A percentile compares a stretch with the other conserved stretches of the same genome.
These are phyloP conservation scores for Dolichomitus sp. DNA, from an alignment of 2,888 invertebrate genomes.

Conservation along the genomic window DNA sequence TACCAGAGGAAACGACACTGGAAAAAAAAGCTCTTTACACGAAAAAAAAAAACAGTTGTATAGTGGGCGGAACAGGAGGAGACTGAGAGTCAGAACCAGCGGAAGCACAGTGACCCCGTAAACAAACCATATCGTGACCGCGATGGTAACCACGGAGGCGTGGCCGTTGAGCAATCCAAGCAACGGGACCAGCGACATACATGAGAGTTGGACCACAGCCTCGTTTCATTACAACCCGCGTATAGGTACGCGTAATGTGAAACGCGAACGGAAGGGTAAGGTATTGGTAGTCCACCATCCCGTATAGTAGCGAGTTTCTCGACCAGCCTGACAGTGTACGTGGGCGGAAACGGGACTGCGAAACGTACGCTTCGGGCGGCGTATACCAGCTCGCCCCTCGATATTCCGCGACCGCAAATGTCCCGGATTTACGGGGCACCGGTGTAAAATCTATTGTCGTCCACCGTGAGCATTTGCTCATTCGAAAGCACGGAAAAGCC, in stretches of 20 bases:
- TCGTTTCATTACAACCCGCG: slow-evolving; percentile 53
- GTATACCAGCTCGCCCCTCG: slow-evolving; percentile 53
- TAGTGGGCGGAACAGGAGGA: background rate
- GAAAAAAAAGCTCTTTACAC: slow-evolving; percentile 11
- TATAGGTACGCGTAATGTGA: slow-evolving; percentile 31
- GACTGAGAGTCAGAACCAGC: slow-evolving; percentile 2
- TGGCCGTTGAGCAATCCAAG: slow-evolving; percentile 27
- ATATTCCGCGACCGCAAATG: slow-evolving; percentile 66
- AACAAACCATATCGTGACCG: slow-evolving; percentile 50
- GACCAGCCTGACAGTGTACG: slow-evolving; percentile 20
- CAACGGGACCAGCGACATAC: slow-evolving; percentile 1
- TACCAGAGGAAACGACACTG: background rate
- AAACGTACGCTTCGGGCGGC: slow-evolving; percentile 51
- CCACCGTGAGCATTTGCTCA: slow-evolving; percentile 1
- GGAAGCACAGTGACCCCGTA: slow-evolving; percentile 31
- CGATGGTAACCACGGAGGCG: slow-evolving; percentile 49
- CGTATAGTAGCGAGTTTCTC: slow-evolving; percentile 29
- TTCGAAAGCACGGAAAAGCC: background rate
- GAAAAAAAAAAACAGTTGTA: background rate
- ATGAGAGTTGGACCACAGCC: slow-evolving; percentile 17
- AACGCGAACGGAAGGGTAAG: slow-evolving; percentile 26
- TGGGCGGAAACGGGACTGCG: slow-evolving; percentile 44
- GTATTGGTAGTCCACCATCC: slow-evolving; percentile 28
- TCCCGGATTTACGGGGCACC: slow-evolving; percentile 66
- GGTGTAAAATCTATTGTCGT: slow-evolving; percentile 69